These are phyloP conservation scores for Drosophila mulleri DNA, from an alignment of 2,888 invertebrate species.

Conservation along the genomic window DNA sequence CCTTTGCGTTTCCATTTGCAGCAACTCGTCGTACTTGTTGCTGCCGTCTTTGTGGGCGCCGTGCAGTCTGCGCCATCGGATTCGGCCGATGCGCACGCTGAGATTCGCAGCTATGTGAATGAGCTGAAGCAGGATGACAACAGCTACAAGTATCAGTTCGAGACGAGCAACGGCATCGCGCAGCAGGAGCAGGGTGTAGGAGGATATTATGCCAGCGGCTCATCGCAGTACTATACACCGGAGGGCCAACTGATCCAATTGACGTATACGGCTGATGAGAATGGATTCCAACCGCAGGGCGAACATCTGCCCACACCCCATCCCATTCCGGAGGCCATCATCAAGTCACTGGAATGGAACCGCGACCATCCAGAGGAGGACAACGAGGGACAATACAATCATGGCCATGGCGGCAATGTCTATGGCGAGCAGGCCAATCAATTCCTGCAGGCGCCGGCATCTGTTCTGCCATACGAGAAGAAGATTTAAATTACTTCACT, in stretches of 20 bases:
- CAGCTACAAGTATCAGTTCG: slow-evolving; percentile 85
- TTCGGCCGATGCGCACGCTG: slow-evolving; percentile 74
- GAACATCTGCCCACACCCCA: slow-evolving; percentile 82
- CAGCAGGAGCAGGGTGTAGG: slow-evolving; percentile 86
- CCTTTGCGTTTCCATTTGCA: slow-evolving; percentile 37
- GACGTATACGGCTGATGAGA: slow-evolving; percentile 86
- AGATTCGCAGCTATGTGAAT: slow-evolving; percentile 84
- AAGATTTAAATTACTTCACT: slow-evolving; percentile 60
- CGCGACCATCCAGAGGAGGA: slow-evolving; percentile 79
- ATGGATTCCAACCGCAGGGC: slow-evolving; percentile 86
- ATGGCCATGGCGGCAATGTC: slow-evolving; percentile 51
- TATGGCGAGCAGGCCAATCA: slow-evolving; percentile 52
- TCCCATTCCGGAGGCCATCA: slow-evolving; percentile 79
- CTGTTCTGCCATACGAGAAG: slow-evolving; percentile 66
- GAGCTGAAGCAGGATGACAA: slow-evolving; percentile 82
- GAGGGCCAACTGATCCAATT: slow-evolving; percentile 85
- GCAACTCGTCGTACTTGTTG: slow-evolving; percentile 65
- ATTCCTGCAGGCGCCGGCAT: slow-evolving; percentile 55
- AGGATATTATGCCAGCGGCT: slow-evolving; percentile 86
- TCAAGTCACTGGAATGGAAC: slow-evolving; percentile 76
- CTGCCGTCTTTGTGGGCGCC: slow-evolving; percentile 35
- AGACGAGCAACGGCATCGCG: slow-evolving; percentile 87
- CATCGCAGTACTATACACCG: slow-evolving; percentile 86
- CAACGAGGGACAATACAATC: slow-evolving; percentile 50
- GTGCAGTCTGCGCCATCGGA: slow-evolving; percentile 61